Conservation (phyloP, 2,113 vertebrate species). For the Labeo rohita region DNA sequence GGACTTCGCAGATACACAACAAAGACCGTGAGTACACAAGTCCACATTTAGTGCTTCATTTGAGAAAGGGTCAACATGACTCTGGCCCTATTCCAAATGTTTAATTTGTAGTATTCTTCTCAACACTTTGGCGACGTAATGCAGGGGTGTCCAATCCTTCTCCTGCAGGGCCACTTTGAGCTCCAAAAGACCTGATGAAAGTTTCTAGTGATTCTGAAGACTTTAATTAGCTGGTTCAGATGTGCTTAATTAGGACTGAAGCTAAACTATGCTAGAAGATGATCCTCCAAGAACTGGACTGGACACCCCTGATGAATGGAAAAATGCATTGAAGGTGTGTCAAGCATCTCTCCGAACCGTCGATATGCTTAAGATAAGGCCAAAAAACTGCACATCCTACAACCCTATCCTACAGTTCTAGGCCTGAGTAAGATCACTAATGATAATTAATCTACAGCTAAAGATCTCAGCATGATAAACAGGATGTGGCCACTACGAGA, state of each 20-base stretch:
- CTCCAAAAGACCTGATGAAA: neutral
- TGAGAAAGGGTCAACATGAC: neutral
- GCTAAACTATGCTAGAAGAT: neutral
- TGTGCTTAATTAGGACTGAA: neutral
- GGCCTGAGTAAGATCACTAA: neutral
- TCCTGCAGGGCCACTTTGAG: neutral
- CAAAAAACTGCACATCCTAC: neutral
- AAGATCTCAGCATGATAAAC: constrained; percentile 40
- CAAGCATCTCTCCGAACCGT: neutral
- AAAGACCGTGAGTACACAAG: neutral
- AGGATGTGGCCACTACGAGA: constrained; percentile 35
- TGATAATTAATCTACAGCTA: neutral
- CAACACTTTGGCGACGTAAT: neutral
- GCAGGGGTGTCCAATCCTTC: neutral
- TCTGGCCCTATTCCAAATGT: neutral
- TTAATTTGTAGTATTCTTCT: neutral
- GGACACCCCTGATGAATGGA: neutral
- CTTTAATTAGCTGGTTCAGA: neutral
- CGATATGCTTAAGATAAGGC: neutral
- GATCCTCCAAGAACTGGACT: neutral
- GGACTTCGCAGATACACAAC: neutral
- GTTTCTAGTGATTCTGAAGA: neutral
- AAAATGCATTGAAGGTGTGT: neutral
- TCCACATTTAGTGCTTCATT: neutral
- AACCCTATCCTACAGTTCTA: constrained; percentile 13